Percentiles rank a stretch among this genome's conserved stretches.
These are phyloP conservation scores for Lithophane ornitopus DNA, from an alignment of 2,888 invertebrate species.

Conservation along the genomic window DNA sequence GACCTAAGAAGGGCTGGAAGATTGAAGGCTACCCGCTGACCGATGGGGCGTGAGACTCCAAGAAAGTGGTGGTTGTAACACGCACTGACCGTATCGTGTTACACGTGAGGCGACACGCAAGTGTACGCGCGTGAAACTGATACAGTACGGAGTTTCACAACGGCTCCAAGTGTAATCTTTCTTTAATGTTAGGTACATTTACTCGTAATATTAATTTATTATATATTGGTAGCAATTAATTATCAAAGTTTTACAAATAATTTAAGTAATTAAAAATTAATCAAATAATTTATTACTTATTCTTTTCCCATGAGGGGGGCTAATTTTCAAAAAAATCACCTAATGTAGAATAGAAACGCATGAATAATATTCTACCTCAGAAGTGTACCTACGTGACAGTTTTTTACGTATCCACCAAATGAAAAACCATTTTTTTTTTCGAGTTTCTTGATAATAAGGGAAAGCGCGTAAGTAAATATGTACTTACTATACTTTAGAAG, in stretches of 20 bases:
- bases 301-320: not conserved
- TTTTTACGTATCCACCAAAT: not conserved
- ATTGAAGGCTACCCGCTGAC: not conserved
- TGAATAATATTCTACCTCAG: not conserved
- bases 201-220: slow-evolving; percentile 35
- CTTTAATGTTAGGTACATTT: slow-evolving; percentile 60
- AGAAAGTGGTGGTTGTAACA: slow-evolving; percentile 50
- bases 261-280: too few relatives aligned
- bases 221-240: slow-evolving; percentile 18
- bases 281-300: not conserved
- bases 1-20: not conserved
- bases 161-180: slow-evolving; percentile 61
- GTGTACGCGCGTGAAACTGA: slow-evolving; percentile 61
- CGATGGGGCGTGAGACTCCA: not conserved
- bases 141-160: slow-evolving; percentile 64
- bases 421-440: not conserved
- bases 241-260: slow-evolving; percentile 8
- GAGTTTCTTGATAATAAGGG: not conserved
- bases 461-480: not conserved
- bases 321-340: not conserved
- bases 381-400: not conserved
- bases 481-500: not conserved
- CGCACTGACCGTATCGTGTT: slow-evolving; percentile 52
- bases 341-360: not conserved
- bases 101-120: slow-evolving; percentile 57